Evolutionary conservation across 2,113 vertebrate species (phyloP).

Genomic region (Pongo abelii): DNA sequence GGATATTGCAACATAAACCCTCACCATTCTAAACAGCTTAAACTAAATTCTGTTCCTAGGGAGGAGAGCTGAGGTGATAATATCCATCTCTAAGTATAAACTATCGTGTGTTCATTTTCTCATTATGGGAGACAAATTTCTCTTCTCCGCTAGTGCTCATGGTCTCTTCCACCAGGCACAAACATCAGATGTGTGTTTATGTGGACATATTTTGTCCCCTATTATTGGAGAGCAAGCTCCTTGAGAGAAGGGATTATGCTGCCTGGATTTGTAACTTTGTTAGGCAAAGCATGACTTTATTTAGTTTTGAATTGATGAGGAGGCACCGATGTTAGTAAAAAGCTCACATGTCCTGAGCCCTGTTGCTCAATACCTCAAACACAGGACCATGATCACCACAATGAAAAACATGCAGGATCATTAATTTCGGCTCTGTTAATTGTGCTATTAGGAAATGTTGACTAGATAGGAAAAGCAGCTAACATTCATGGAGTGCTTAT

Average conservation of each 20-base stretch:
- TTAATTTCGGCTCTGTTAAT: not conserved
- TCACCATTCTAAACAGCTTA: constrained; percentile 39
- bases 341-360: not conserved
- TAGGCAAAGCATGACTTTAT: not conserved
- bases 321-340: not conserved
- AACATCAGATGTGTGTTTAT: not conserved
- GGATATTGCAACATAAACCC: constrained; percentile 6
- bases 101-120: not conserved
- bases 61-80: not conserved
- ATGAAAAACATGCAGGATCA: not conserved
- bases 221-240: not conserved
- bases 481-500: not conserved
- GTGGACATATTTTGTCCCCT: not conserved
- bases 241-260: not conserved
- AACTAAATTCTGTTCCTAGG: not conserved
- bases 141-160: not conserved
- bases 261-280: not conserved
- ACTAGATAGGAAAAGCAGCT: not conserved
- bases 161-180: not conserved
- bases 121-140: not conserved
- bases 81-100: not conserved
- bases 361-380: not conserved
- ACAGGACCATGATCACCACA: not conserved
- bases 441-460: not conserved
- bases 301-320: not conserved